Evolutionary conservation across 1,140 invertebrate species (phyloP).

Genomic region (Ditylenchus dipsaci): DNA sequence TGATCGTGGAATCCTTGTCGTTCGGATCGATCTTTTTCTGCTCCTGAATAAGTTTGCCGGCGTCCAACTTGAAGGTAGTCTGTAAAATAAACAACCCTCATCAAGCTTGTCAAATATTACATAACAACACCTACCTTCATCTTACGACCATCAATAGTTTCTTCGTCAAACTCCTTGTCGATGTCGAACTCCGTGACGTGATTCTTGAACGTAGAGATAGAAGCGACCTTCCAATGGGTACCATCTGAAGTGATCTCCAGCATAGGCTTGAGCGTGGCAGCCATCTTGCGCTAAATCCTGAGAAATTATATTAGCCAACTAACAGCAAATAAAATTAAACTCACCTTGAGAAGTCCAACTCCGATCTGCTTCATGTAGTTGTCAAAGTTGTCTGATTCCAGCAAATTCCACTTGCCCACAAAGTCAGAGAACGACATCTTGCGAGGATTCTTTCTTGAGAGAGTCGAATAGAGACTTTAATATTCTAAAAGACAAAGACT

Average conservation of each 20-base stretch:
- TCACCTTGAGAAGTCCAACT: conserved; percentile 12
- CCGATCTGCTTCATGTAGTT: conserved; percentile 24
- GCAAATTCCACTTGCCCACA: conserved; percentile 23
- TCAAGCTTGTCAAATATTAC: no score
- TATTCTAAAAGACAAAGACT: no score
- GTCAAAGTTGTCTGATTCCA: no score
- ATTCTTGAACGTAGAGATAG: conserved; percentile 19
- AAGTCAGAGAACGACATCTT: no score
- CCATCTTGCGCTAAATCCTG: background rate
- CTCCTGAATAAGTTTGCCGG: conserved; percentile 33
- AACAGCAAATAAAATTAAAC: no score
- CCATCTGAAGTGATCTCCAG: conserved; percentile 11
- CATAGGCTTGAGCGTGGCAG: background rate
- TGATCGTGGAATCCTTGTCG: conserved; percentile 31
- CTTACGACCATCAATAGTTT: conserved; percentile 19
- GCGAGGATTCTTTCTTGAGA: no score
- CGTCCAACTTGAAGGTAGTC: conserved; percentile 36
- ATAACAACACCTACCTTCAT: conserved; percentile 12
- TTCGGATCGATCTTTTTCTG: conserved; percentile 34
- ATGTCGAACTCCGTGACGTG: conserved; percentile 15
- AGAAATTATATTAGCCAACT: no score
- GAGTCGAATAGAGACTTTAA: no score
- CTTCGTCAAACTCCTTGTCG: conserved; percentile 14
- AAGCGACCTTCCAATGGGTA: conserved; percentile 27
- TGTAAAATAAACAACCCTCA: conserved; percentile 14